Evolutionary conservation across 2,113 vertebrate genomes (phyloP).

Genomic region (Lagopus muta): DNA sequence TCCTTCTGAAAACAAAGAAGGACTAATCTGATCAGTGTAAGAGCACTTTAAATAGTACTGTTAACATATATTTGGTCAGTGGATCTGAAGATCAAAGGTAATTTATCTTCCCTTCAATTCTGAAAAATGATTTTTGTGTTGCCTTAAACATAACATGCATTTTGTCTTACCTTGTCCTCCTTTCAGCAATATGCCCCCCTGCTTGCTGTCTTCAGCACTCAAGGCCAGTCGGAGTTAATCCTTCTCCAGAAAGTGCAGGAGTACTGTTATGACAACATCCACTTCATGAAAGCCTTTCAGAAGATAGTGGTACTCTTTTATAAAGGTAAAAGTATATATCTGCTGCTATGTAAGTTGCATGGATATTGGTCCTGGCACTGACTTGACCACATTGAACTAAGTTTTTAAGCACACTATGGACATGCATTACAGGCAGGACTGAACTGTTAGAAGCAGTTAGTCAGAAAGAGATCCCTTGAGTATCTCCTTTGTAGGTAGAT

Average conservation of each 20-base stretch:
- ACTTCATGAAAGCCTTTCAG: conserved; percentile 96
- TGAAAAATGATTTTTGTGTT: conserved; percentile 4
- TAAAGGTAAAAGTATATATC: conserved; percentile 81
- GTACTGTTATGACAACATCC: conserved; percentile 94
- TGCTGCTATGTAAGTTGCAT: fast-evolving
- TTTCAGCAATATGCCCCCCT: conserved; percentile 90
- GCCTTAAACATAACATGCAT: background rate
- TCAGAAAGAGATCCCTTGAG: background rate
- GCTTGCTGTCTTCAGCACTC: conserved; percentile 91
- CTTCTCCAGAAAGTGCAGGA: conserved; percentile 92
- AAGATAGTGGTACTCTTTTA: conserved; percentile 97
- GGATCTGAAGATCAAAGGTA: background rate
- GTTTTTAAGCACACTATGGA: background rate
- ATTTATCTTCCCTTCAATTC: background rate
- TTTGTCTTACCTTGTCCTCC: background rate
- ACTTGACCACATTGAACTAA: background rate
- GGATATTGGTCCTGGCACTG: background rate
- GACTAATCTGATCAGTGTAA: background rate
- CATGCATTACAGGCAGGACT: background rate
- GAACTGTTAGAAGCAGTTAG: background rate
- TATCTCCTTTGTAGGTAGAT: too few species aligned
- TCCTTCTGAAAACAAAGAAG: background rate
- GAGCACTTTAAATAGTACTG: background rate
- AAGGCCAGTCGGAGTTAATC: conserved; percentile 90
- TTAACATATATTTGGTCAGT: background rate